phyloP scores from a whole-genome alignment of 64 coral and sea anemone species.

The Exaiptasia diaphana region DNA sequence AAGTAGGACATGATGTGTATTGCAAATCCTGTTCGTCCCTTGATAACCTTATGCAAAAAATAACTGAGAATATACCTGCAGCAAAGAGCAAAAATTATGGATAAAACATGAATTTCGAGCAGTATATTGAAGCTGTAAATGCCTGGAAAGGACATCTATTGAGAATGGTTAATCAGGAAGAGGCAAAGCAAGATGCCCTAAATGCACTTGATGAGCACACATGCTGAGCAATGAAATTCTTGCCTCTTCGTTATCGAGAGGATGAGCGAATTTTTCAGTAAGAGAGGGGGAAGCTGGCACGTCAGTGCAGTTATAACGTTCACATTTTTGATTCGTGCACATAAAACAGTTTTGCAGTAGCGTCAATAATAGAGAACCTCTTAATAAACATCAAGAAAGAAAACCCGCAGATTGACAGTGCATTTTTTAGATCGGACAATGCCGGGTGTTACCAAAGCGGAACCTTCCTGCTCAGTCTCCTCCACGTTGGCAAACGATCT shows the following conservation, averaged over 20 bases:
- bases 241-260: no score
- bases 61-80: neutral
- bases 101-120: conserved; percentile 56
- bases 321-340: conserved; percentile 24
- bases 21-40: neutral
- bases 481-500: conserved; percentile 23
- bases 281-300: conserved; percentile 8
- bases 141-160: conserved; percentile 54
- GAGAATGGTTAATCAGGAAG: conserved; percentile 72
- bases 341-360: conserved; percentile 61
- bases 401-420: neutral
- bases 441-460: conserved; percentile 52
- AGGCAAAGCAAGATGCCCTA: conserved; percentile 63
- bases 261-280: conserved; percentile 52
- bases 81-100: conserved; percentile 38
- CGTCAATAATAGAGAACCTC: conserved; percentile 17
- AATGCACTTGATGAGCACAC: conserved; percentile 1
- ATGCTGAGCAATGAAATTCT: no score
- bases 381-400: conserved; percentile 25
- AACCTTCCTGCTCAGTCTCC: conserved; percentile 22
- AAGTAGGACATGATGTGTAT: conserved; percentile 4
- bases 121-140: conserved; percentile 30
- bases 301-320: conserved; percentile 21
- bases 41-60: neutral
- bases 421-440: conserved; percentile 39